phyloP scores from a whole-genome alignment of 2,797 vertebrate species.

The Neoniphon sammara region DNA sequence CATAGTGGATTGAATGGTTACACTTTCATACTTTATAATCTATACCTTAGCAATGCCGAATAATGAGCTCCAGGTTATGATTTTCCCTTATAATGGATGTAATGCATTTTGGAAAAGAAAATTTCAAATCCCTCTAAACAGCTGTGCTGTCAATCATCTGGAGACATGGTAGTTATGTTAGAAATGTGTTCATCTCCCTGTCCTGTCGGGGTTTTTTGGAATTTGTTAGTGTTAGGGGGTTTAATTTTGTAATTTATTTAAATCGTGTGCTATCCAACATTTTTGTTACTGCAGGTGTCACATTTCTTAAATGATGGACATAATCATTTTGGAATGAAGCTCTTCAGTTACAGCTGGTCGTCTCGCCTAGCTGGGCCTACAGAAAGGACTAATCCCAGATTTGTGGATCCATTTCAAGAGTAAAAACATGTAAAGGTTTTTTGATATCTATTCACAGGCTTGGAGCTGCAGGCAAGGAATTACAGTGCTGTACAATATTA shows the following conservation, averaged over 20 bases:
- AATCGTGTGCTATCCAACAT: not conserved
- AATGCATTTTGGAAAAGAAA: not conserved
- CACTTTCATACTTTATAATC: no score
- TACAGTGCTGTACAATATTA: constrained; percentile 53
- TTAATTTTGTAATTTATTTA: constrained; percentile 5
- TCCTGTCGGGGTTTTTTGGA: constrained; percentile 9
- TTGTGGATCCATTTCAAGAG: constrained; percentile 67
- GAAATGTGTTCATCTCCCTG: not conserved
- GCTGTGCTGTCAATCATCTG: not conserved
- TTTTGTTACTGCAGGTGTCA: constrained; percentile 7
- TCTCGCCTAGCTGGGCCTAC: constrained; percentile 40
- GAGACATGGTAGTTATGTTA: no score
- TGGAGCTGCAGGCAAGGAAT: constrained; percentile 53
- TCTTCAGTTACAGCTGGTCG: constrained; percentile 23
- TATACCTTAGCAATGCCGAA: no score
- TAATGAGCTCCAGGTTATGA: not conserved
- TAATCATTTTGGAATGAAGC: constrained; percentile 29
- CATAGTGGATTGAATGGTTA: no score
- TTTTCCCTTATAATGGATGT: not conserved
- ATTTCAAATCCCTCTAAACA: not conserved
- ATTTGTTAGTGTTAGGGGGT: not conserved
- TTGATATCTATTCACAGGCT: constrained; percentile 54
- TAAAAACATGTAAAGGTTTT: constrained; percentile 58
- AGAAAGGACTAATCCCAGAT: constrained; percentile 70
- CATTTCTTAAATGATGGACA: constrained; percentile 7